phyloP scores from a whole-genome alignment of 1,140 invertebrate genomes.

The Musca vetustissima region DNA sequence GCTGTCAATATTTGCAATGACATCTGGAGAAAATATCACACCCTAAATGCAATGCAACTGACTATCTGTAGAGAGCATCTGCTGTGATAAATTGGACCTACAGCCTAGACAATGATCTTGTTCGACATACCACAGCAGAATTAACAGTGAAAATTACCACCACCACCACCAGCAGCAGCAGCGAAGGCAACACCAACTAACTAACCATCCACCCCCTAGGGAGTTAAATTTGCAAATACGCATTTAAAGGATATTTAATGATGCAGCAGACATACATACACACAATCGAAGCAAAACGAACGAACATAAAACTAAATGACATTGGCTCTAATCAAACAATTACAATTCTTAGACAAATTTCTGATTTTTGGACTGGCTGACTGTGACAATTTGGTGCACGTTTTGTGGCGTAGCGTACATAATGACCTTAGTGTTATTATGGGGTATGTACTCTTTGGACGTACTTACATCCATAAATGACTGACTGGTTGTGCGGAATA shows the following conservation, averaged over 20 bases:
- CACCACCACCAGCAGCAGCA: neutral
- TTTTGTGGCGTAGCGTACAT: too few species aligned
- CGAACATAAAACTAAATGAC: neutral
- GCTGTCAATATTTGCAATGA: constrained; percentile 14
- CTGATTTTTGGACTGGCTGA: neutral
- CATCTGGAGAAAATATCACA: constrained; percentile 9
- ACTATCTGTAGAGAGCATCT: constrained; percentile 1
- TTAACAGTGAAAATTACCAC: too few species aligned
- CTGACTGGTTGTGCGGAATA: too few species aligned
- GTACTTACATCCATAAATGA: too few species aligned
- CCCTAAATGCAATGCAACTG: neutral
- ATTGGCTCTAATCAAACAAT: constrained; percentile 15
- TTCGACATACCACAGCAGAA: neutral
- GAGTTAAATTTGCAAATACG: neutral
- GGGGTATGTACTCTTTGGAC: too few species aligned
- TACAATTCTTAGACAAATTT: constrained; percentile 22
- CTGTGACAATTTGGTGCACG: neutral
- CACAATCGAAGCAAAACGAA: neutral
- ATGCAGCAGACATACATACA: neutral
- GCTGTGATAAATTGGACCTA: neutral
- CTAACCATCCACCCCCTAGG: neutral
- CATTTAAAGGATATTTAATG: too few species aligned
- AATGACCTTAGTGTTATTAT: too few species aligned
- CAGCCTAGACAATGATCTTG: neutral
- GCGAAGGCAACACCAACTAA: neutral